Conservation (phyloP, 1,140 invertebrate genomes). For the Formica selysi region DNA sequence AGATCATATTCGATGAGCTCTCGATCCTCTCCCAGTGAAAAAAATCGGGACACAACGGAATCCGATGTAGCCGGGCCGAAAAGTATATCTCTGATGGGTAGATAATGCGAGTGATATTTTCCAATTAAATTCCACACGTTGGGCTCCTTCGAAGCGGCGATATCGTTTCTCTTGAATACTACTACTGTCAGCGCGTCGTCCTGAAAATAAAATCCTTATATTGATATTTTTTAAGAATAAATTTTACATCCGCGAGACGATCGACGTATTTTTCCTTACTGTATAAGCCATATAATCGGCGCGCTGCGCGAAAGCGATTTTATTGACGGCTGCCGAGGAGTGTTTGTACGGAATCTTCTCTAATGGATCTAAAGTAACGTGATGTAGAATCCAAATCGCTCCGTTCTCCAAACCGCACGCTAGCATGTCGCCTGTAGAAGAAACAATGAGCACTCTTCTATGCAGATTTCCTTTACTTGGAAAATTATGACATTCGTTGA, state of each 20-base stretch:
- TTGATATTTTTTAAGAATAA: background rate
- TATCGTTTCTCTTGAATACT: slow-evolving; percentile 80
- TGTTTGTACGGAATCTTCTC: slow-evolving; percentile 84
- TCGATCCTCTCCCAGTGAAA: slow-evolving; percentile 88
- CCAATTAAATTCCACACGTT: slow-evolving; percentile 86
- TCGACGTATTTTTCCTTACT: slow-evolving; percentile 80
- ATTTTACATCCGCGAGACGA: background rate
- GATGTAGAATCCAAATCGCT: slow-evolving; percentile 87
- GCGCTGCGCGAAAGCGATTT: slow-evolving; percentile 86
- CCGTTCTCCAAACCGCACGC: slow-evolving; percentile 87
- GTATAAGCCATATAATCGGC: slow-evolving; percentile 86
- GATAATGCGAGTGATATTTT: slow-evolving; percentile 88
- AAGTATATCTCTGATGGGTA: slow-evolving; percentile 86
- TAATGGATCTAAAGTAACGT: slow-evolving; percentile 85
- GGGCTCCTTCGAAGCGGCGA: background rate
- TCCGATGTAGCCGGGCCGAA: slow-evolving; percentile 81
- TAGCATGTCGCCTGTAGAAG: slow-evolving; percentile 65
- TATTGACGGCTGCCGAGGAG: slow-evolving; percentile 83
- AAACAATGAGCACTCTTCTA: slow-evolving; percentile 6
- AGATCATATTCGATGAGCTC: slow-evolving; percentile 91
- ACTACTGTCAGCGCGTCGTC: slow-evolving; percentile 86
- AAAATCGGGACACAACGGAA: slow-evolving; percentile 83
- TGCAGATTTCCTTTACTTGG: background rate
- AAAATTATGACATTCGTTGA: background rate
- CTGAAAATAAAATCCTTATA: slow-evolving; percentile 74